These are phyloP conservation scores for Porites cylindrica DNA, from an alignment of 92 coral and sea anemone species.

Conservation along the genomic window DNA sequence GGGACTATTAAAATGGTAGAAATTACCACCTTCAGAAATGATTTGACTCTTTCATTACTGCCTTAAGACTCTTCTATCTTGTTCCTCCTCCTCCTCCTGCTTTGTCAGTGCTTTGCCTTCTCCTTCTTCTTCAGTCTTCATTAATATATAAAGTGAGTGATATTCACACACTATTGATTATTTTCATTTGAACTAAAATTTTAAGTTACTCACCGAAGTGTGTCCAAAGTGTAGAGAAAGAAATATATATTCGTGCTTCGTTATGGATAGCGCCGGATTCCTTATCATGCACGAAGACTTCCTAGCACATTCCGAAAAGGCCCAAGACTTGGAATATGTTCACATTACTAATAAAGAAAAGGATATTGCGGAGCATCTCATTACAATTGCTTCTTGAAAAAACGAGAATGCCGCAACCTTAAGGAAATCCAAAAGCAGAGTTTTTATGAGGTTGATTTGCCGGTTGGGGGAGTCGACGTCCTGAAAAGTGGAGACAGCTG, in stretches of 20 bases:
- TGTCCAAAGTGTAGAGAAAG: slow-evolving; percentile 57
- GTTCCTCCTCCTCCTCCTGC: too few relatives aligned
- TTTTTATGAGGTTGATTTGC: slow-evolving; percentile 68
- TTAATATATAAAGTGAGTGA: too few relatives aligned
- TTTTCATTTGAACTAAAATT: too few relatives aligned
- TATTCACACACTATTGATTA: too few relatives aligned
- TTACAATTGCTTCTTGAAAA: slow-evolving; percentile 36
- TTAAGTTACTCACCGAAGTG: slow-evolving; percentile 56
- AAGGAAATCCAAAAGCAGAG: slow-evolving; percentile 41
- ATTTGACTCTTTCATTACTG: too few relatives aligned
- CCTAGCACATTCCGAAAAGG: slow-evolving; percentile 44
- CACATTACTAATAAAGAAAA: slow-evolving; percentile 66
- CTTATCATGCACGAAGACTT: slow-evolving; percentile 69
- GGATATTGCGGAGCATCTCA: slow-evolving; percentile 62
- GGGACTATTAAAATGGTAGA: too few relatives aligned
- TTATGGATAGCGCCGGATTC: slow-evolving; percentile 72
- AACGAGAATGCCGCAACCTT: slow-evolving; percentile 52
- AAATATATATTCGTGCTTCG: slow-evolving; percentile 50
- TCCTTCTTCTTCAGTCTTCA: too few relatives aligned
- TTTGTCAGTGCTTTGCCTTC: too few relatives aligned
- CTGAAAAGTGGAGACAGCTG: slow-evolving; percentile 28
- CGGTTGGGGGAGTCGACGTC: not conserved
- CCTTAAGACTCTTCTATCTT: too few relatives aligned
- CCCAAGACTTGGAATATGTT: slow-evolving; percentile 43
- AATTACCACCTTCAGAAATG: too few relatives aligned